Evolutionary conservation across 2,797 vertebrate species (phyloP).

Genomic region (Momotus momota): DNA sequence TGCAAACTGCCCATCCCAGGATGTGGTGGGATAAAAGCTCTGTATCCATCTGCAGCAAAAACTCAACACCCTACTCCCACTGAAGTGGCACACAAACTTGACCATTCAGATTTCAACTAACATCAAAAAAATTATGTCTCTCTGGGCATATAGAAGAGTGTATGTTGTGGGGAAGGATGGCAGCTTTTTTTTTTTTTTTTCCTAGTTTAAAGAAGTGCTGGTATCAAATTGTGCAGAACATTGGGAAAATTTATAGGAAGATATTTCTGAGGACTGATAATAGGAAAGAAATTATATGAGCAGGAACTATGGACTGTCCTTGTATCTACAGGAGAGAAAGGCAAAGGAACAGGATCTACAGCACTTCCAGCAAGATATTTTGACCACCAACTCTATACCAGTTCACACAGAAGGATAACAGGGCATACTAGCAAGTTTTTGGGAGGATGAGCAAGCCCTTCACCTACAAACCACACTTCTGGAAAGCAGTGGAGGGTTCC

Average conservation of each 20-base stretch:
- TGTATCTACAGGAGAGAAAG: neutral
- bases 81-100: conserved; percentile 37
- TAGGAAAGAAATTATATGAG: neutral
- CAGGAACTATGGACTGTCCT: neutral
- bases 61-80: conserved; percentile 37
- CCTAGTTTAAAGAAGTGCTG: neutral
- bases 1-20: neutral
- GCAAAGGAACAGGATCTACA: neutral
- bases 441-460: neutral
- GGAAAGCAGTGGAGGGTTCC: neutral
- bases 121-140: neutral
- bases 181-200: conserved; percentile 49
- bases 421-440: neutral
- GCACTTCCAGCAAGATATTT: neutral
- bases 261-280: neutral
- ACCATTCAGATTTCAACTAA: conserved; percentile 50
- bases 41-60: conserved; percentile 51
- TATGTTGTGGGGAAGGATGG: conserved; percentile 21
- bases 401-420: neutral
- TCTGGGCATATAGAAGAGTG: neutral
- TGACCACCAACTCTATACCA: neutral
- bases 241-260: neutral
- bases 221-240: neutral
- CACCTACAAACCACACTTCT: neutral
- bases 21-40: conserved; percentile 28